phyloP scores from a whole-genome alignment of 1,140 invertebrate species.

The Gerris buenoi region DNA sequence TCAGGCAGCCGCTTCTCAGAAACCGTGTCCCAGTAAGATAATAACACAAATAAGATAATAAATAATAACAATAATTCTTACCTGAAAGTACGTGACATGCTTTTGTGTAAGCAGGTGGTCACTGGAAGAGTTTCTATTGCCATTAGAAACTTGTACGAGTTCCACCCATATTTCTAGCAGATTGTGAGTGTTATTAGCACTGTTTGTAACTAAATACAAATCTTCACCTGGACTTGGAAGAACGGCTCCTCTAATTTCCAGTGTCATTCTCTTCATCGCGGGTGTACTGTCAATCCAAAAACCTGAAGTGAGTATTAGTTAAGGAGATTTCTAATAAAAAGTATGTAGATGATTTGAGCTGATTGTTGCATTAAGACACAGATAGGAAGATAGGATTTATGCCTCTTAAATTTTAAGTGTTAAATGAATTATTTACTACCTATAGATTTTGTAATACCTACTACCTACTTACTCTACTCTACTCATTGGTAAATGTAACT shows the following conservation, averaged over 20 bases:
- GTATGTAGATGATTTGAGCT: no score
- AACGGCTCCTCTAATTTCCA: slow-evolving; percentile 36
- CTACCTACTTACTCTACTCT: no score
- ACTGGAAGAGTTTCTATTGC: neutral
- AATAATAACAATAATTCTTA: no score
- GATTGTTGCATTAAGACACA: neutral
- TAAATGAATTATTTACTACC: no score
- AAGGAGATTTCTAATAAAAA: neutral
- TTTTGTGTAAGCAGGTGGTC: neutral
- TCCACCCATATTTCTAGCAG: neutral
- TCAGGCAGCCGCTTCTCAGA: no score
- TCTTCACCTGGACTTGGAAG: slow-evolving; percentile 33
- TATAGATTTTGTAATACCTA: no score
- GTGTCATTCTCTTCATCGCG: slow-evolving; percentile 26
- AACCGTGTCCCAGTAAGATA: no score
- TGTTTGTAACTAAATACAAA: slow-evolving; percentile 19
- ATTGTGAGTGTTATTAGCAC: neutral
- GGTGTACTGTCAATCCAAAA: slow-evolving; percentile 29
- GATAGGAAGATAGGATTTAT: no score
- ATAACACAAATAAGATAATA: no score
- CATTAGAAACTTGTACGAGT: neutral
- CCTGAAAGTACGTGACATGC: neutral
- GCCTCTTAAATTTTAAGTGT: no score
- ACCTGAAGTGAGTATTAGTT: slow-evolving; percentile 21
- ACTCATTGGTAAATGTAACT: no score